phyloP scores from a whole-genome alignment of 2,888 invertebrate species.

The Drosophila greeni region DNA sequence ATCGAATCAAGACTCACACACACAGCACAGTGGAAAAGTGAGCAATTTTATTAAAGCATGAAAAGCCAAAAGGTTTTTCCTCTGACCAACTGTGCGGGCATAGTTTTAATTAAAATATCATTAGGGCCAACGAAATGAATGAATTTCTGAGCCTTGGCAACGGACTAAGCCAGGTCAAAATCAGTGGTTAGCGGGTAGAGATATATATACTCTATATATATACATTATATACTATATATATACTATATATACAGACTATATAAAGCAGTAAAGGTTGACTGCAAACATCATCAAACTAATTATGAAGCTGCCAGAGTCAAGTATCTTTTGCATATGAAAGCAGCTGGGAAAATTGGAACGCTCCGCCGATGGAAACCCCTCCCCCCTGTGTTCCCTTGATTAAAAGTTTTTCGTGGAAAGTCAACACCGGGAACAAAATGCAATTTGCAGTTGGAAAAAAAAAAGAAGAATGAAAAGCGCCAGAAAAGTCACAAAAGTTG shows the following conservation, averaged over 20 bases:
- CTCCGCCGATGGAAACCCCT: background rate
- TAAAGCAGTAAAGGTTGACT: slow-evolving; percentile 6
- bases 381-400: slow-evolving; percentile 49
- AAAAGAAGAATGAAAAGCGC: slow-evolving; percentile 3
- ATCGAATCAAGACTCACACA: slow-evolving; percentile 25
- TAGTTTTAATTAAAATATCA: slow-evolving; percentile 68
- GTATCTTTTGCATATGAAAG: slow-evolving; percentile 69
- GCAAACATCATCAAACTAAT: slow-evolving; percentile 60
- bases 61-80: slow-evolving; percentile 31
- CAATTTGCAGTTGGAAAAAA: slow-evolving; percentile 58
- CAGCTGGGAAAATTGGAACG: slow-evolving; percentile 61
- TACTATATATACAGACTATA: background rate
- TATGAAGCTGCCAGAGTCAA: slow-evolving; percentile 49
- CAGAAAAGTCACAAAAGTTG: slow-evolving; percentile 38
- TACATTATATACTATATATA: background rate
- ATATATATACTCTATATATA: background rate
- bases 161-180: slow-evolving; percentile 15
- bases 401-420: slow-evolving; percentile 61
- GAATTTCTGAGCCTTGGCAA: slow-evolving; percentile 26
- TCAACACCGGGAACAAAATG: slow-evolving; percentile 58
- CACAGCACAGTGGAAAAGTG: slow-evolving; percentile 1
- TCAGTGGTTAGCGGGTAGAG: background rate
- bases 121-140: slow-evolving; percentile 40
- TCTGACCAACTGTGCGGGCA: slow-evolving; percentile 35
- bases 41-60: slow-evolving; percentile 39